phyloP scores from a whole-genome alignment of 2,113 vertebrate genomes.

The Melanerpes formicivorus region DNA sequence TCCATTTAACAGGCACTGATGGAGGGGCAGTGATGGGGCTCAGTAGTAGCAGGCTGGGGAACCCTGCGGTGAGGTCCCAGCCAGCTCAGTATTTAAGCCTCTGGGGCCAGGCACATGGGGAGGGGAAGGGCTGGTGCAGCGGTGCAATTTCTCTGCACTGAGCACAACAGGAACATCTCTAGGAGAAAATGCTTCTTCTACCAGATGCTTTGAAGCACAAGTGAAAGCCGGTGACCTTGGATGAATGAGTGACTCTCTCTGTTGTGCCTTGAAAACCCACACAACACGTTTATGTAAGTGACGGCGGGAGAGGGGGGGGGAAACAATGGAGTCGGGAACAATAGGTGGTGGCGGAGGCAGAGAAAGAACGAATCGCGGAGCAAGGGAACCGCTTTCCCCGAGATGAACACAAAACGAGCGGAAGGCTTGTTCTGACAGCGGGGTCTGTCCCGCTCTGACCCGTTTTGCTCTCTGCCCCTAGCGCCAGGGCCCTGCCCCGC shows the following conservation, averaged over 20 bases:
- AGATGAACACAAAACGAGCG: background rate
- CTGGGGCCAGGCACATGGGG: fast-evolving
- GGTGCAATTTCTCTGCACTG: background rate
- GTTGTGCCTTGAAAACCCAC: constrained; percentile 21
- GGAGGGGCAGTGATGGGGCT: background rate
- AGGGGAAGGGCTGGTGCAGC: background rate
- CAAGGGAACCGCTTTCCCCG: background rate
- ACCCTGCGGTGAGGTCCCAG: background rate
- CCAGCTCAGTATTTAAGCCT: background rate
- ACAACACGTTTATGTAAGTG: constrained; percentile 37
- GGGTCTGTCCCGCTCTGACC: background rate
- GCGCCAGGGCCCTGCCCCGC: background rate
- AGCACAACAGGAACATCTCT: constrained; percentile 23
- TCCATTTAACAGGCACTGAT: background rate
- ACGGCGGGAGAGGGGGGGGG: background rate
- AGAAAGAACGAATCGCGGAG: background rate
- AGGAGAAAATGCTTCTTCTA: constrained; percentile 19
- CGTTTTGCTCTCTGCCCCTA: background rate
- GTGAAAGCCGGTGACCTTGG: constrained; percentile 70
- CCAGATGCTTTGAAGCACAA: constrained; percentile 56
- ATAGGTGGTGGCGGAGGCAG: background rate
- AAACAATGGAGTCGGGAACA: constrained; percentile 48
- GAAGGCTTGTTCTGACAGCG: background rate
- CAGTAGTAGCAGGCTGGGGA: background rate
- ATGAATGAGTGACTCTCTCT: constrained; percentile 21